Percentiles rank a stretch among this genome's conserved stretches.
phyloP scores from a whole-genome alignment of 2,113 vertebrate genomes.

The Ciconia boyciana region DNA sequence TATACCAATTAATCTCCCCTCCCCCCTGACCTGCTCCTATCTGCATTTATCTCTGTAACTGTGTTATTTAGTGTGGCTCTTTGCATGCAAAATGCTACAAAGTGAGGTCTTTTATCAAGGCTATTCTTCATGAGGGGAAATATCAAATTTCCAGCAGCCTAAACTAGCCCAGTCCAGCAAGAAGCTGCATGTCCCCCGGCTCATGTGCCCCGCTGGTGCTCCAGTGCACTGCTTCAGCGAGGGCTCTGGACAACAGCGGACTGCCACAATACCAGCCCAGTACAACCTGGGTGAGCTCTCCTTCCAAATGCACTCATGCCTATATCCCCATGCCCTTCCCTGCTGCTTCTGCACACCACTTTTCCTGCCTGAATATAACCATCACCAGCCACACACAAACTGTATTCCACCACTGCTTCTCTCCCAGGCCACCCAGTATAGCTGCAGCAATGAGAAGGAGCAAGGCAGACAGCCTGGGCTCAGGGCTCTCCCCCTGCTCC shows the following conservation, averaged over 20 bases:
- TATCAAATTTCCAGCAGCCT: not conserved
- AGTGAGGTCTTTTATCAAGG: not conserved
- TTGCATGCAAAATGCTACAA: not conserved
- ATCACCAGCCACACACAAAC: not conserved
- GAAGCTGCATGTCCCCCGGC: not conserved
- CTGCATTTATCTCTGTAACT: not conserved
- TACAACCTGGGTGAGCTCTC: not conserved
- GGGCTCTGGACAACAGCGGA: accelerated
- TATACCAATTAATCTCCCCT: not conserved
- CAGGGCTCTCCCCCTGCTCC: not conserved
- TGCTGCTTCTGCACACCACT: not conserved
- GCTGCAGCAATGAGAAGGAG: not conserved
- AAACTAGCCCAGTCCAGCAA: not conserved
- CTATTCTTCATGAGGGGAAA: not conserved
- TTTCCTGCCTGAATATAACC: not conserved
- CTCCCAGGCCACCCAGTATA: not conserved
- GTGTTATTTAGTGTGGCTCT: not conserved
- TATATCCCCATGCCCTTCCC: not conserved
- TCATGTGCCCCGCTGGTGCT: accelerated
- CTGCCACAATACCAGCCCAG: too few relatives aligned
- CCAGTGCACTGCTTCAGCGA: not conserved
- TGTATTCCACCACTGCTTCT: not conserved
- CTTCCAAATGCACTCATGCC: not conserved
- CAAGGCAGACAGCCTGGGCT: not conserved
- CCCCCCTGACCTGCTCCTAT: not conserved